Conservation (phyloP, 2,113 vertebrate species). For the Carassius gibelio region DNA sequence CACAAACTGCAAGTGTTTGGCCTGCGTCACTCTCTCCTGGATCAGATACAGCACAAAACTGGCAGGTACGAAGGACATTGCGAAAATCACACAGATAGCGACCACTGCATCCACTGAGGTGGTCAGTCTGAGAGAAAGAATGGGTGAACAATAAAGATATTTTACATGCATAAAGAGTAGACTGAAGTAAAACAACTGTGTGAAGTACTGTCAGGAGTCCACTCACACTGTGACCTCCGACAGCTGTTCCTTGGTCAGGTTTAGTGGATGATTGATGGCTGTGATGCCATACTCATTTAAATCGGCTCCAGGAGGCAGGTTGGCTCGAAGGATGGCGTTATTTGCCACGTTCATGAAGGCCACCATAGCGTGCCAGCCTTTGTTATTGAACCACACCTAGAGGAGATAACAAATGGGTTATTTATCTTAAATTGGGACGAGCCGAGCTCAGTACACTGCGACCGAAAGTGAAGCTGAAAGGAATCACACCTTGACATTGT, state of each 20-base stretch:
- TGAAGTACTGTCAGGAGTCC: neutral
- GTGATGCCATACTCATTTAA: slow-evolving; percentile 87
- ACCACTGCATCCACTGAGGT: slow-evolving; percentile 89
- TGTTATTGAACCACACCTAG: slow-evolving; percentile 97
- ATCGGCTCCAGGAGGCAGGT: slow-evolving; percentile 73
- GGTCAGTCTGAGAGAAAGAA: slow-evolving; percentile 76
- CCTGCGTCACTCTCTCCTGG: slow-evolving; percentile 90
- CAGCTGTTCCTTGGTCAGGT: slow-evolving; percentile 92
- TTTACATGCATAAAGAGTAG: neutral
- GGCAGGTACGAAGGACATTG: slow-evolving; percentile 94
- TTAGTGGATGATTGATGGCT: slow-evolving; percentile 87
- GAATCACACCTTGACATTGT: slow-evolving; percentile 87
- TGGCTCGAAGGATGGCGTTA: slow-evolving; percentile 86
- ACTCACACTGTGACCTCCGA: slow-evolving; percentile 69
- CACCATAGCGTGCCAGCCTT: slow-evolving; percentile 93
- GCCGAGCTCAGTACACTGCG: neutral
- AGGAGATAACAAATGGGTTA: slow-evolving; percentile 34
- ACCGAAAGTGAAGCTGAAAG: no score
- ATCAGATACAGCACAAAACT: slow-evolving; percentile 93
- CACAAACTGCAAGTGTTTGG: slow-evolving; percentile 92
- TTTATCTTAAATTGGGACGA: neutral
- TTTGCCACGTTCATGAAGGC: slow-evolving; percentile 91
- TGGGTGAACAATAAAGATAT: neutral
- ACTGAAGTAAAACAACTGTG: neutral
- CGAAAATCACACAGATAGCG: slow-evolving; percentile 91